A percentile compares a stretch with the other conserved stretches of the same genome.
Conservation (phyloP, 2,888 invertebrate species). For the Nemurella pictetii region DNA sequence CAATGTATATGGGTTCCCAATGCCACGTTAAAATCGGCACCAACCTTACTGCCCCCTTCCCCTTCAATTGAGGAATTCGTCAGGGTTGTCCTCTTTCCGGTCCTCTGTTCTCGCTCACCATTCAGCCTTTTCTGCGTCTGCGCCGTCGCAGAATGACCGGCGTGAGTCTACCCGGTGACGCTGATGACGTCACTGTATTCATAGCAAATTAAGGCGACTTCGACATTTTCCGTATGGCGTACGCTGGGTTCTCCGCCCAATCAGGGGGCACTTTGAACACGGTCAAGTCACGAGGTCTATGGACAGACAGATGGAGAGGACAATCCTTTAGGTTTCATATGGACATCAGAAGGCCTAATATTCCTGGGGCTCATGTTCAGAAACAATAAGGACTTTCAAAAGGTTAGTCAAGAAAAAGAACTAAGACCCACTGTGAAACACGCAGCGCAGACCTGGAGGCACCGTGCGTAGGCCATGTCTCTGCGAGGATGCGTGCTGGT, state of each 20-base stretch:
- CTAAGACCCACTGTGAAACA: background rate
- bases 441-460: background rate
- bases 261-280: slow-evolving; percentile 16
- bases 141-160: background rate
- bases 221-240: background rate
- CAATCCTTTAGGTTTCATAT: slow-evolving; percentile 9
- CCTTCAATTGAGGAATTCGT: background rate
- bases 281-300: background rate
- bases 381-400: background rate
- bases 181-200: background rate
- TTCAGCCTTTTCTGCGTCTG: slow-evolving; percentile 6
- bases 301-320: slow-evolving; percentile 21
- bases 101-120: background rate
- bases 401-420: background rate
- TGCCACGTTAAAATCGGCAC: background rate
- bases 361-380: slow-evolving; percentile 6
- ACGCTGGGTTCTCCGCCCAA: background rate
- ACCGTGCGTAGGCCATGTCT: background rate
- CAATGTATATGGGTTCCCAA: background rate
- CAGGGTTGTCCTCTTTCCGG: slow-evolving; percentile 6
- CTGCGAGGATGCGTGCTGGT: slow-evolving; percentile 16
- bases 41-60: background rate
- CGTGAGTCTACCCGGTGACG: background rate
- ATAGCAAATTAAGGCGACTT: background rate
- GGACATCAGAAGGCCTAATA: slow-evolving; percentile 16